Evolutionary conservation across 2,797 vertebrate genomes (phyloP).

Genomic region (Chiroxiphia lanceolata): DNA sequence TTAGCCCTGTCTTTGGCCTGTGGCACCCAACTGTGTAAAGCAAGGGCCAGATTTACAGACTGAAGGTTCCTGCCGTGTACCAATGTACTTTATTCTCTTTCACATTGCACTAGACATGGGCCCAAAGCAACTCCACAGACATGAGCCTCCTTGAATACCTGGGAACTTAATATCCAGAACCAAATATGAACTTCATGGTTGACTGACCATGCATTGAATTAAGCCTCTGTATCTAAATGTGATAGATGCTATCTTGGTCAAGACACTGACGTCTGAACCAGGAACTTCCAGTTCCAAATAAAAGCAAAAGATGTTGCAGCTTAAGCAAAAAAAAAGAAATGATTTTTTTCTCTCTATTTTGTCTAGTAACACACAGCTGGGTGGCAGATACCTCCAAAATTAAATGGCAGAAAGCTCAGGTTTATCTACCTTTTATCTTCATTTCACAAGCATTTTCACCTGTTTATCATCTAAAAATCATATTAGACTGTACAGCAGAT

Average conservation of each 20-base stretch:
- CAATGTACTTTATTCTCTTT: background rate
- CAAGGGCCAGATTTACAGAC: background rate
- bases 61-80: background rate
- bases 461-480: background rate
- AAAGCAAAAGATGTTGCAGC: background rate
- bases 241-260: constrained; percentile 29
- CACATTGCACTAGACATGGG: background rate
- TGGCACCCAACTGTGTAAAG: fast-evolving
- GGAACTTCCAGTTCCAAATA: background rate
- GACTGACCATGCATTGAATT: constrained; percentile 23
- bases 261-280: background rate
- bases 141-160: background rate
- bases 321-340: background rate
- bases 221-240: constrained; percentile 29
- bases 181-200: constrained; percentile 28
- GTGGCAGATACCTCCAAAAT: background rate
- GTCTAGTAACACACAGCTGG: background rate
- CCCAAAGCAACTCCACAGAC: background rate
- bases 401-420: background rate
- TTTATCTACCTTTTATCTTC: background rate
- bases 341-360: background rate
- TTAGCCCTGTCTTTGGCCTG: background rate
- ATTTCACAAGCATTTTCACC: background rate
- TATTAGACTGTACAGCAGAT: background rate
- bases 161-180: constrained; percentile 38